Percentiles rank a stretch among this genome's conserved stretches.
Evolutionary conservation across 2,113 vertebrate species (phyloP).

Genomic region (Syngnathus floridae): DNA sequence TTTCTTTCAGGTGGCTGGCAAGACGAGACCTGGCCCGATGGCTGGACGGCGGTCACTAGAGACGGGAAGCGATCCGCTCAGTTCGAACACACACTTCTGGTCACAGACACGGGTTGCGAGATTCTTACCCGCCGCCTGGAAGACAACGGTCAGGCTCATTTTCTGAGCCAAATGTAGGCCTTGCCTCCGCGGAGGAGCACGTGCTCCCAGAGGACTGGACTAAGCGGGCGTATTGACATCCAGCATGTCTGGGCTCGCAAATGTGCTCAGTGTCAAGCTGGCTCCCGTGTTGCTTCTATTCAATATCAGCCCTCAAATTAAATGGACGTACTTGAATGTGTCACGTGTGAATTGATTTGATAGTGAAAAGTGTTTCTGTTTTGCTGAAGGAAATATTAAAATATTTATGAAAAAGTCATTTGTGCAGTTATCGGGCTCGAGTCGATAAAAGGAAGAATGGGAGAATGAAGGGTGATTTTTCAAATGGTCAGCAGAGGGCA

Average conservation of each 20-base stretch:
- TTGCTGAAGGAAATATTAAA: constrained; percentile 18
- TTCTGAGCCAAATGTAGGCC: constrained; percentile 81
- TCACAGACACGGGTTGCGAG: constrained; percentile 93
- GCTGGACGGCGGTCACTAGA: constrained; percentile 93
- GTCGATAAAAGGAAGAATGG: not conserved
- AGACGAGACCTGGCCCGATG: constrained; percentile 97
- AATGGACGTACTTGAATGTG: constrained; percentile 68
- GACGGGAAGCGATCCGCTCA: constrained; percentile 96
- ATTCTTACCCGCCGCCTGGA: constrained; percentile 87
- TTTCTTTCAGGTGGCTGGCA: constrained; percentile 86
- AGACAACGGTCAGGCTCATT: constrained; percentile 81
- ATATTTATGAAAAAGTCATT: constrained; percentile 50
- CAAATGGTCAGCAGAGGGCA: not conserved
- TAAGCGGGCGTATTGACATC: constrained; percentile 35
- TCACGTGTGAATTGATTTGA: constrained; percentile 55
- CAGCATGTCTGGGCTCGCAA: constrained; percentile 28
- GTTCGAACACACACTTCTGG: constrained; percentile 95
- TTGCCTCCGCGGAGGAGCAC: not conserved
- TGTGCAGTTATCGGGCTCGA: constrained; percentile 12
- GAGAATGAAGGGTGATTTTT: not conserved
- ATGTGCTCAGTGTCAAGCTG: constrained; percentile 17
- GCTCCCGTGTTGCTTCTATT: constrained; percentile 43
- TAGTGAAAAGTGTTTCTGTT: constrained; percentile 31
- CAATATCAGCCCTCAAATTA: constrained; percentile 47
- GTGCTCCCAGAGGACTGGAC: constrained; percentile 38